These are phyloP conservation scores for Hemicentrotus pulcherrimus DNA, from an alignment of 35 echinoderm and acorn worm species.

Conservation along the genomic window DNA sequence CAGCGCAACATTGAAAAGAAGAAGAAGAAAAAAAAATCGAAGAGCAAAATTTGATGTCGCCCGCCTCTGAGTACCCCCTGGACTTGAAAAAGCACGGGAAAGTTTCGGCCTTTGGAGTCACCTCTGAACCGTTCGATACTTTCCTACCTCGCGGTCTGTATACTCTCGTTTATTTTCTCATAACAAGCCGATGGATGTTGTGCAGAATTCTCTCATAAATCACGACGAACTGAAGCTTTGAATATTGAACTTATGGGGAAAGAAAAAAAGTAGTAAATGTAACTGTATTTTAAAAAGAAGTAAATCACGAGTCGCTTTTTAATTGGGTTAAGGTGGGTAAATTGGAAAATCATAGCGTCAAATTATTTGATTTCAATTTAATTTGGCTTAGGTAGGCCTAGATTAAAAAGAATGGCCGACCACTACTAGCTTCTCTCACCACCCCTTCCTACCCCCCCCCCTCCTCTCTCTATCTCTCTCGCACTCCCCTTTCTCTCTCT, in stretches of 20 bases:
- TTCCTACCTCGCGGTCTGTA: neutral
- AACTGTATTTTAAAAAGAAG: neutral
- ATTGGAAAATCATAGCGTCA: neutral
- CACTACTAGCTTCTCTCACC: neutral
- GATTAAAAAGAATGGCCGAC: neutral
- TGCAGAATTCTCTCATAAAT: neutral
- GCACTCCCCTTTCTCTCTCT: neutral
- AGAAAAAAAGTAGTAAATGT: neutral
- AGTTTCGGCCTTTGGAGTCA: neutral
- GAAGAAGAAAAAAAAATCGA: neutral
- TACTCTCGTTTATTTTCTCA: constrained; percentile 28
- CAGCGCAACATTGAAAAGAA: neutral
- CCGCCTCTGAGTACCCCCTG: neutral
- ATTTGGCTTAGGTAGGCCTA: neutral
- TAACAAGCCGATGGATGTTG: constrained; percentile 18
- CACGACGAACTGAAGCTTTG: neutral
- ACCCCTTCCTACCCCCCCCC: neutral
- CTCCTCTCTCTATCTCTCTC: neutral
- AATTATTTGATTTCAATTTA: neutral
- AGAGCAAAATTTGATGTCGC: neutral
- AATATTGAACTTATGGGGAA: neutral
- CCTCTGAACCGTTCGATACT: neutral
- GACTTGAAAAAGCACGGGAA: neutral
- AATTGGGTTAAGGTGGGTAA: neutral
- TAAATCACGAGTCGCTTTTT: neutral